phyloP scores from a whole-genome alignment of 2,888 invertebrate genomes.

The Vanessa cardui region DNA sequence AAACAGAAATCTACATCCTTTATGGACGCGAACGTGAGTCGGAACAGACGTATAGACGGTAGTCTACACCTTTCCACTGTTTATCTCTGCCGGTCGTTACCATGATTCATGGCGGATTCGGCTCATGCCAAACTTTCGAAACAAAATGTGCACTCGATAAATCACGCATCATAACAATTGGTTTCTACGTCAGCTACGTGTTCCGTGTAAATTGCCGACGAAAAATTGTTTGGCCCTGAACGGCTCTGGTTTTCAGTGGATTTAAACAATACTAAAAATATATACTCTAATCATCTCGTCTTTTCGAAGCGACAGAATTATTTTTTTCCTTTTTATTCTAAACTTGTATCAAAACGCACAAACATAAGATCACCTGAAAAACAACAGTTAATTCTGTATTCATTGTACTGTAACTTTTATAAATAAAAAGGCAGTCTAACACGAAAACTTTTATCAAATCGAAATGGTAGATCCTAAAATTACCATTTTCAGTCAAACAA shows the following conservation, averaged over 20 bases:
- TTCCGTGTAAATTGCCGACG: constrained; percentile 55
- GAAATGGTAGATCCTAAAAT: no score
- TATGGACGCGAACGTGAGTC: constrained; percentile 27
- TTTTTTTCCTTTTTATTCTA: not conserved
- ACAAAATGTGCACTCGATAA: constrained; percentile 67
- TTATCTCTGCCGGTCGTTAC: constrained; percentile 55
- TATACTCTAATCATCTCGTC: constrained; percentile 17
- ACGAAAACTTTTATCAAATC: no score
- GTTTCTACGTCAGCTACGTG: constrained; percentile 46
- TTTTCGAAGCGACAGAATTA: not conserved
- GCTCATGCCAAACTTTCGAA: constrained; percentile 55
- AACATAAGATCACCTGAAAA: no score
- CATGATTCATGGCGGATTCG: constrained; percentile 63
- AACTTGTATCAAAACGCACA: not conserved
- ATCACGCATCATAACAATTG: constrained; percentile 71
- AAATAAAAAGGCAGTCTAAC: no score
- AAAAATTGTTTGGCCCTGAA: constrained; percentile 50
- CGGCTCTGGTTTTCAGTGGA: constrained; percentile 19
- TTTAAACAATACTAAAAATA: constrained; percentile 27
- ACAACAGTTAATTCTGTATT: no score
- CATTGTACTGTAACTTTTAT: no score
- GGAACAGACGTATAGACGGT: constrained; percentile 44
- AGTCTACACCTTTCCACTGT: constrained; percentile 56
- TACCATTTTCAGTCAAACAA: no score
- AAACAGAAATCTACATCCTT: constrained; percentile 9